Evolutionary conservation across 1,140 invertebrate genomes (phyloP).

Genomic region (Neodiprion virginianus): DNA sequence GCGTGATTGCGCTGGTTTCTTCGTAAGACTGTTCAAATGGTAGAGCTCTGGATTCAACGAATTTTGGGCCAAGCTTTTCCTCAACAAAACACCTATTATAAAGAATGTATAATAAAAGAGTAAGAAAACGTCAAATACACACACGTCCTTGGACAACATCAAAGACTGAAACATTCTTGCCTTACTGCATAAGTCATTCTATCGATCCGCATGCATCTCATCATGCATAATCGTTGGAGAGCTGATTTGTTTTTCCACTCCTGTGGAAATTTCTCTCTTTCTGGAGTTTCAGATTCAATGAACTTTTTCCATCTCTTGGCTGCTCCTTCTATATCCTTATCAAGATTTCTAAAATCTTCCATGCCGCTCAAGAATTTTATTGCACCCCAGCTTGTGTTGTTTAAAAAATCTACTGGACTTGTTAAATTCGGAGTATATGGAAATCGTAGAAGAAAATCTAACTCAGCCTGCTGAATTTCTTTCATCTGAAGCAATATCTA

Average conservation of each 20-base stretch:
- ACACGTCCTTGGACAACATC: neutral
- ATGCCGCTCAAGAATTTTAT: conserved; percentile 80
- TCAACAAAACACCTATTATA: conserved; percentile 74
- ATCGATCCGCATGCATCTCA: conserved; percentile 88
- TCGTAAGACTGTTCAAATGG: conserved; percentile 87
- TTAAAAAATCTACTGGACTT: conserved; percentile 86
- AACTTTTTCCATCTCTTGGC: conserved; percentile 93
- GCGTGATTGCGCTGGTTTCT: conserved; percentile 84
- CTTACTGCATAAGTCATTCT: conserved; percentile 81
- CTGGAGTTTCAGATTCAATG: conserved; percentile 88
- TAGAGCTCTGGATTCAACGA: conserved; percentile 77
- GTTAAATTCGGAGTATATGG: conserved; percentile 69
- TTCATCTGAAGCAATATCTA: conserved; percentile 74
- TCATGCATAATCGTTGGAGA: conserved; percentile 89
- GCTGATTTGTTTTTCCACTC: conserved; percentile 96
- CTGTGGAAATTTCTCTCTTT: conserved; percentile 92
- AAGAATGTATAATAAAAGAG: conserved; percentile 26
- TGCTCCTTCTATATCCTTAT: conserved; percentile 92
- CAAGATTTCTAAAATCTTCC: conserved; percentile 85
- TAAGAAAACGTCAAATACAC: neutral
- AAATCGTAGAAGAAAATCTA: conserved; percentile 89
- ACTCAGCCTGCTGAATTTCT: conserved; percentile 74
- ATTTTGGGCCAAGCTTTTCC: conserved; percentile 87
- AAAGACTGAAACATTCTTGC: conserved; percentile 31
- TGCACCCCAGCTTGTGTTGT: conserved; percentile 86